phyloP scores from a whole-genome alignment of 2,797 vertebrate genomes.

The Furcifer pardalis region DNA sequence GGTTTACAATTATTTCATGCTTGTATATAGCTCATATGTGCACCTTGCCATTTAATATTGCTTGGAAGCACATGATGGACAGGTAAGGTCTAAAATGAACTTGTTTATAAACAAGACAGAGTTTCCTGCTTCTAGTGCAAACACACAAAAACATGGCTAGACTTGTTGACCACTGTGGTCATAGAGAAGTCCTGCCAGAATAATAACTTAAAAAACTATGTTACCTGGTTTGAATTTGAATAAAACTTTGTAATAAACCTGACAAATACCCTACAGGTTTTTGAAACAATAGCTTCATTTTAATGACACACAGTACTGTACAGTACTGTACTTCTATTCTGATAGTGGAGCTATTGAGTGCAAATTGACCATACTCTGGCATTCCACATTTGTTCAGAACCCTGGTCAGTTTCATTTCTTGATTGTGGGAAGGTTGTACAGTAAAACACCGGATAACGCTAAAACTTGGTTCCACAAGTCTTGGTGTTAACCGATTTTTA shows the following conservation, averaged over 20 bases:
- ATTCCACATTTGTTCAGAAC: constrained; percentile 16
- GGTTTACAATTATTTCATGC: neutral
- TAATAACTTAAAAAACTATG: neutral
- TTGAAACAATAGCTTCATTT: neutral
- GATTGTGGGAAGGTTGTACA: neutral
- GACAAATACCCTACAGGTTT: neutral
- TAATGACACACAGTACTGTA: no score
- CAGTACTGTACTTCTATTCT: neutral
- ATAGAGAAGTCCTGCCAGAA: rapidly evolving
- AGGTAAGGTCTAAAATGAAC: neutral
- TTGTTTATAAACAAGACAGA: neutral
- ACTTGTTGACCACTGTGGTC: neutral
- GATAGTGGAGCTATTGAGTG: rapidly evolving
- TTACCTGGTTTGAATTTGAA: neutral
- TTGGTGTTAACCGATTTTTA: no score
- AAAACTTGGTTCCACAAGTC: no score
- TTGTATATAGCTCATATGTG: neutral
- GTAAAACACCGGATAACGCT: no score
- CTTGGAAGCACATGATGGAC: neutral
- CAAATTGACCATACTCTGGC: neutral
- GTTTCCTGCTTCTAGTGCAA: neutral
- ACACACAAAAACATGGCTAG: neutral
- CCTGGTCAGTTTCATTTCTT: neutral
- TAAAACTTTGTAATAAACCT: neutral
- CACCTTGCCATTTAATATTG: neutral